phyloP scores from a whole-genome alignment of 2,113 vertebrate genomes.

The Coptodon rendalli region DNA sequence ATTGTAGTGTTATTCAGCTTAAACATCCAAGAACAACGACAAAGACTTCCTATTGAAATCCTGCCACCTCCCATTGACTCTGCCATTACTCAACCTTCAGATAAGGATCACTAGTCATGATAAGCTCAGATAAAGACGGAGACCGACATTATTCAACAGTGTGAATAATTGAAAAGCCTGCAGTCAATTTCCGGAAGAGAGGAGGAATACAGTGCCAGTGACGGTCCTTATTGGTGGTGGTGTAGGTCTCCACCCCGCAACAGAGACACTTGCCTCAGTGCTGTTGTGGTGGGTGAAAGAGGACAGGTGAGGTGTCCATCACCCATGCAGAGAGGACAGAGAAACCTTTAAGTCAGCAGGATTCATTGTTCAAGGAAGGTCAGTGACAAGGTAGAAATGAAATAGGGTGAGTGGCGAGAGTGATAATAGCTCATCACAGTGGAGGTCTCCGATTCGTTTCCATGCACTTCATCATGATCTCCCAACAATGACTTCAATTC shows the following conservation, averaged over 20 bases:
- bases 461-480: conserved; percentile 16
- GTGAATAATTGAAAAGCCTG: conserved; percentile 50
- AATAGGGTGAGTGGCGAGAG: conserved; percentile 68
- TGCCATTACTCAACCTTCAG: conserved; percentile 48
- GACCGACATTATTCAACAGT: conserved; percentile 16
- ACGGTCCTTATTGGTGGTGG: neutral
- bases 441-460: conserved; percentile 57
- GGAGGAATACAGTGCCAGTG: neutral
- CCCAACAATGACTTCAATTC: conserved; percentile 9
- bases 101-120: conserved; percentile 32
- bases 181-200: conserved; percentile 21
- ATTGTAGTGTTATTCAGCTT: neutral
- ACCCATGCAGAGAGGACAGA: conserved; percentile 53
- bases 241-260: neutral
- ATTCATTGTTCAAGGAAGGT: conserved; percentile 74
- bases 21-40: neutral
- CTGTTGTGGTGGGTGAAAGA: conserved; percentile 13
- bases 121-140: conserved; percentile 20
- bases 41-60: neutral
- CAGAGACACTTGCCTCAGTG: neutral
- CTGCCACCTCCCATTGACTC: conserved; percentile 29
- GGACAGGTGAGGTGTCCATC: conserved; percentile 61
- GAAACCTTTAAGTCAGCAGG: conserved; percentile 69
- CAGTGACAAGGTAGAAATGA: conserved; percentile 63
- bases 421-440: conserved; percentile 62